A percentile compares a stretch with the other conserved stretches of the same genome.
Conservation (phyloP, 2,797 vertebrate genomes). For the Leucoraja ocellata region DNA sequence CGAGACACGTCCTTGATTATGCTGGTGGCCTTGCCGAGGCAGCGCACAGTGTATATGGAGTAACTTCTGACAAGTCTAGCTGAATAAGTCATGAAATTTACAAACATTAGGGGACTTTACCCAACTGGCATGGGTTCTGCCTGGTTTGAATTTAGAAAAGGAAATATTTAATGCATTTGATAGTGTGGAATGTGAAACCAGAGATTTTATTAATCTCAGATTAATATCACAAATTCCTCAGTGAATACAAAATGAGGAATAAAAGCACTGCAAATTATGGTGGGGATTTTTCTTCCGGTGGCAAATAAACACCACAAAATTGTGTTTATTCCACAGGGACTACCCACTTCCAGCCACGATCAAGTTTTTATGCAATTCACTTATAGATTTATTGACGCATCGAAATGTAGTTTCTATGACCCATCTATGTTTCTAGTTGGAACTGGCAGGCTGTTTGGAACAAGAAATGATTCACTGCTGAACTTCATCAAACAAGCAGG, state of each 20-base stretch:
- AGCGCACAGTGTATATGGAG: not conserved
- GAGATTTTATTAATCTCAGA: constrained; percentile 9
- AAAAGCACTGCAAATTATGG: not conserved
- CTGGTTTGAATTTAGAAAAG: not conserved
- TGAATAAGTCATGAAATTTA: not conserved
- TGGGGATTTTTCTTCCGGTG: not conserved
- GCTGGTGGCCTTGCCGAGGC: too few species aligned
- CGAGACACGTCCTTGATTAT: too few species aligned
- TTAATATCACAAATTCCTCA: not conserved
- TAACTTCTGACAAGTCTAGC: not conserved
- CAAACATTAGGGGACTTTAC: not conserved
- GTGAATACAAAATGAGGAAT: not conserved
- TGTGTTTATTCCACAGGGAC: not conserved
- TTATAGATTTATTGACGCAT: not conserved
- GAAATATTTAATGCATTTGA: not conserved
- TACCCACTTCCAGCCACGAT: not conserved
- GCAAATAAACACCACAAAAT: not conserved
- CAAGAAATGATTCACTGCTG: not conserved
- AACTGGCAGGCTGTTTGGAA: not conserved
- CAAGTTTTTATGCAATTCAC: not conserved
- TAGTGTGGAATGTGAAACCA: not conserved
- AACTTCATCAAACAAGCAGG: not conserved
- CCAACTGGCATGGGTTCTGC: not conserved
- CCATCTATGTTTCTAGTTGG: too few species aligned
- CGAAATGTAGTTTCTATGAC: not conserved